Percentiles rank a stretch among this genome's conserved stretches.
phyloP scores from a whole-genome alignment of 2,113 vertebrate genomes.

The Pedionomus torquatus region DNA sequence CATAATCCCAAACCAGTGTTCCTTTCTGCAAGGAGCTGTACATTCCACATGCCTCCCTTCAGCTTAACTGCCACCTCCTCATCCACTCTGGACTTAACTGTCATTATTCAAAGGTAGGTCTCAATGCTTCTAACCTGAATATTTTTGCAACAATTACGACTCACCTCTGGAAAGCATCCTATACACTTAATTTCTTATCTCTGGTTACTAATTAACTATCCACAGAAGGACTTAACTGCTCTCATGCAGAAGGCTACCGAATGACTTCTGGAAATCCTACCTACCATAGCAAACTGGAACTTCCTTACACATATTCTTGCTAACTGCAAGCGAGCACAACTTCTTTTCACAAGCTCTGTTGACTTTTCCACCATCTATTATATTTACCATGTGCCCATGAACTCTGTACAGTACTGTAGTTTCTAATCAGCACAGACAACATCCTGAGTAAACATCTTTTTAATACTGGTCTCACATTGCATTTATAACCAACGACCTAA shows the following conservation, averaged over 20 bases:
- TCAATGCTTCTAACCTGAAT: not conserved
- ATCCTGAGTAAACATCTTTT: not conserved
- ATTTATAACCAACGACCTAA: not conserved
- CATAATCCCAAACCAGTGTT: not conserved
- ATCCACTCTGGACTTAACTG: not conserved
- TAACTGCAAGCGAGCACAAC: not conserved
- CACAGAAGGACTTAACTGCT: not conserved
- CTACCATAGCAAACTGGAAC: not conserved
- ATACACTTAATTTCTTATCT: not conserved
- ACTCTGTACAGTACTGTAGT: not conserved
- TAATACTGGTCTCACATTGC: not conserved
- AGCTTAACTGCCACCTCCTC: not conserved
- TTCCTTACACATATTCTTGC: not conserved
- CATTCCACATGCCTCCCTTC: not conserved
- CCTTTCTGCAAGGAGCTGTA: not conserved
- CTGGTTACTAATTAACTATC: not conserved
- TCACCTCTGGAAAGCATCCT: not conserved
- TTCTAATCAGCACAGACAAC: not conserved
- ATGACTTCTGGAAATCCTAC: not conserved
- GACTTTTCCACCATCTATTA: not conserved
- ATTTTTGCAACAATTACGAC: not conserved
- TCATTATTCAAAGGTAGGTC: not conserved
- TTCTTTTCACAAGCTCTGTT: not conserved
- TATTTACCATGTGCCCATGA: accelerated
- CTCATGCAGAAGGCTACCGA: not conserved